A percentile compares a stretch with the other conserved stretches of the same genome.
These are phyloP conservation scores for Temnothorax rugatulus DNA, from an alignment of 2,888 invertebrate species.

Conservation along the genomic window DNA sequence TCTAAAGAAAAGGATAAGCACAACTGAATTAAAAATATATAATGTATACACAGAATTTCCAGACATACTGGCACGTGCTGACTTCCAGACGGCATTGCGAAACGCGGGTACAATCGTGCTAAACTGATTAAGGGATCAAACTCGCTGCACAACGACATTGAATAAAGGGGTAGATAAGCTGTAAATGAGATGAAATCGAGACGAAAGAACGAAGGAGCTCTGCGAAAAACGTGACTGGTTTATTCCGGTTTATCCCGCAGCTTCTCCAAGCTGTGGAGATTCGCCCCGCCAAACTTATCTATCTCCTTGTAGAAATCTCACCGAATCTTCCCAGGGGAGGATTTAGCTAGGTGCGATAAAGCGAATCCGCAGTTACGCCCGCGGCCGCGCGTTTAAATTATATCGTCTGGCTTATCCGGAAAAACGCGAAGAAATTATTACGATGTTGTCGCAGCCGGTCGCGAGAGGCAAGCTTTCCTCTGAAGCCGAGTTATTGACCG, in stretches of 20 bases:
- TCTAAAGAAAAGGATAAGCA: not conserved
- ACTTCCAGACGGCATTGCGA: not conserved
- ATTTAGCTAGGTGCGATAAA: constrained; percentile 70
- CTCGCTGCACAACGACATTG: constrained; percentile 18
- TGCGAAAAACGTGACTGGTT: constrained; percentile 70
- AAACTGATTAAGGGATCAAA: constrained; percentile 33
- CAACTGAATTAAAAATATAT: constrained; percentile 14
- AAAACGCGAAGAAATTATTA: constrained; percentile 56
- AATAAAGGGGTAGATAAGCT: constrained; percentile 25
- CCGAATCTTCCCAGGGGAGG: constrained; percentile 67
- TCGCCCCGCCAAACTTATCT: constrained; percentile 69
- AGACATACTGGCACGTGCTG: not conserved
- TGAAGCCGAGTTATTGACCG: not conserved
- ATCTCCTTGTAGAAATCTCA: constrained; percentile 70
- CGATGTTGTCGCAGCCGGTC: not conserved
- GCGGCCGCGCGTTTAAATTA: constrained; percentile 50
- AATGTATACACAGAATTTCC: not conserved
- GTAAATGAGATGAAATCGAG: not conserved
- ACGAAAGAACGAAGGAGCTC: constrained; percentile 13
- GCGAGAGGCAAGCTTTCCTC: not conserved
- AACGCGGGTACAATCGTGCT: not conserved
- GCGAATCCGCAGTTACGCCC: constrained; percentile 57
- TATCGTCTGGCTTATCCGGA: constrained; percentile 52
- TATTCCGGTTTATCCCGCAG: constrained; percentile 62
- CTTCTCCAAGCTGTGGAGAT: constrained; percentile 53